Evolutionary conservation across 2,113 vertebrate species (phyloP).

Genomic region (Phalacrocorax carbo): DNA sequence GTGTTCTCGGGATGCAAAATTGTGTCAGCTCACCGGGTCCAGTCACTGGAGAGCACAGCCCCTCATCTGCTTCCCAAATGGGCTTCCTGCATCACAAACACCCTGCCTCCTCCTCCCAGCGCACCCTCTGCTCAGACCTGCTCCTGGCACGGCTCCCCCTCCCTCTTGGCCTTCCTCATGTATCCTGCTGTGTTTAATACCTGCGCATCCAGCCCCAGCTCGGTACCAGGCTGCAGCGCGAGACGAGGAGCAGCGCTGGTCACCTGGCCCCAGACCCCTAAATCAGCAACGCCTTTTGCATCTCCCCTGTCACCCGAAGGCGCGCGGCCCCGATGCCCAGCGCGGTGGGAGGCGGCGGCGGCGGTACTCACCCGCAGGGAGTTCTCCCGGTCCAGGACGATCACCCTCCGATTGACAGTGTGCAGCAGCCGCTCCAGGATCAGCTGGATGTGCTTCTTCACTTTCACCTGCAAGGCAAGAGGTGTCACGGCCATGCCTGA

Average conservation of each 20-base stretch:
- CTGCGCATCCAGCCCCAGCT: not conserved
- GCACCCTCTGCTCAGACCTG: not conserved
- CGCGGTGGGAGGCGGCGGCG: rapidly evolving
- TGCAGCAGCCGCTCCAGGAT: conserved; percentile 44
- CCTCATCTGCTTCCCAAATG: not conserved
- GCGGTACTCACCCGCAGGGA: conserved; percentile 32
- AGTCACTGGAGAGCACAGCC: rapidly evolving
- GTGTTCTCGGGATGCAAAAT: rapidly evolving
- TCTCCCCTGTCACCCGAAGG: rapidly evolving
- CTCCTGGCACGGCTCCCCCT: not conserved
- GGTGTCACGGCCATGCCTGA: not conserved
- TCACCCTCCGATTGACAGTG: conserved; percentile 29
- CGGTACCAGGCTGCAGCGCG: not conserved
- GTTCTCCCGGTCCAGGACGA: conserved; percentile 49
- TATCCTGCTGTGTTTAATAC: not conserved
- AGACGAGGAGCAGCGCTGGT: not conserved
- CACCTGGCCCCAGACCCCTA: rapidly evolving
- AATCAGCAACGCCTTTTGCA: rapidly evolving
- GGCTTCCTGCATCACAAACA: not conserved
- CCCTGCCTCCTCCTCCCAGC: rapidly evolving
- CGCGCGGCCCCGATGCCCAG: rapidly evolving
- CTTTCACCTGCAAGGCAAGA: conserved; percentile 1
- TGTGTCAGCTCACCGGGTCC: rapidly evolving
- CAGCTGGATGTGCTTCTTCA: conserved; percentile 40
- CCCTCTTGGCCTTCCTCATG: not conserved